phyloP scores from a whole-genome alignment of 2,797 vertebrate genomes.

The Tauraco hartlaubi region DNA sequence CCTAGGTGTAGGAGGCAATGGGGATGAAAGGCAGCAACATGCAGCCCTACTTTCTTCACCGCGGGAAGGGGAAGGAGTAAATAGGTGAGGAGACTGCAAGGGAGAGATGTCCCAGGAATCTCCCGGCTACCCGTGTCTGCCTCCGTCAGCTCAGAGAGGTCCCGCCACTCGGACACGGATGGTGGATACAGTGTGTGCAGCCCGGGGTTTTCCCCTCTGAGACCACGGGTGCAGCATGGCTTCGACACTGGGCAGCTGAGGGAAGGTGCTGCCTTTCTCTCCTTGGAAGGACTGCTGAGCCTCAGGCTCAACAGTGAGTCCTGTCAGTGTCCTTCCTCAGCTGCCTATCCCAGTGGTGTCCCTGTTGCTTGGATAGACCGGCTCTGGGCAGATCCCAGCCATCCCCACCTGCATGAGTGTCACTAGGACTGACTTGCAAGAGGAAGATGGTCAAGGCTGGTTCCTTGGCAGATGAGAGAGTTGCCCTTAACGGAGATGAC shows the following conservation, averaged over 20 bases:
- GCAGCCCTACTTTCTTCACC: neutral
- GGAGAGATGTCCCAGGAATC: neutral
- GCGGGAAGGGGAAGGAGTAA: neutral
- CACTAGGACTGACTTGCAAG: neutral
- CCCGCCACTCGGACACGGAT: rapidly evolving
- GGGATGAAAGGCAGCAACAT: neutral
- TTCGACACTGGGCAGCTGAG: neutral
- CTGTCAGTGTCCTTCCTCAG: neutral
- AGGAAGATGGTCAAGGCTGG: neutral
- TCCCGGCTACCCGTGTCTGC: neutral
- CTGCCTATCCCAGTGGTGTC: neutral
- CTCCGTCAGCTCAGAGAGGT: neutral
- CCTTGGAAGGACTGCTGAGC: neutral
- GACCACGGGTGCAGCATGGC: neutral
- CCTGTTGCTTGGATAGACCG: rapidly evolving
- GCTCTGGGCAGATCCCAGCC: neutral
- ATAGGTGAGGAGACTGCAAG: neutral
- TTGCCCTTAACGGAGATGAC: neutral
- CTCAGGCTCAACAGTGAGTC: neutral
- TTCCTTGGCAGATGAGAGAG: neutral
- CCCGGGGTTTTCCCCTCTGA: neutral
- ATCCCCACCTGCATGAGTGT: neutral
- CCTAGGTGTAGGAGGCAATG: neutral
- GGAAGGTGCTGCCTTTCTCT: neutral
- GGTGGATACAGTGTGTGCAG: neutral